Conservation (phyloP, 2,888 invertebrate species). For the Eupithecia vulgata region DNA sequence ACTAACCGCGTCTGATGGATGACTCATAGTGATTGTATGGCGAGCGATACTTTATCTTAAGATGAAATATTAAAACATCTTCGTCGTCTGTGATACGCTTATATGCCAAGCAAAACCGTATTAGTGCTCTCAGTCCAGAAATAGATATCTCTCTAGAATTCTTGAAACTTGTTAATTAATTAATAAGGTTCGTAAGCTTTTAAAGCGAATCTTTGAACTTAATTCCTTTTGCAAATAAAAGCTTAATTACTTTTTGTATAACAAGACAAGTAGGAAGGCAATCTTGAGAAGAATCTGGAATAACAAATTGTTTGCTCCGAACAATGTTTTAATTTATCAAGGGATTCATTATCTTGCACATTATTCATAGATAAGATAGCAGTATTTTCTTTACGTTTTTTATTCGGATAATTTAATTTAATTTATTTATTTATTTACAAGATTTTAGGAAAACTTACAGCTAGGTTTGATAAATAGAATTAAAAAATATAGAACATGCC, state of each 20-base stretch:
- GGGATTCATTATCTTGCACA: constrained; percentile 13
- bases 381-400: background rate
- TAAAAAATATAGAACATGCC: too few relatives aligned
- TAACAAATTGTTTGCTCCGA: constrained; percentile 32
- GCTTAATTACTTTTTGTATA: constrained; percentile 36
- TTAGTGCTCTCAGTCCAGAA: background rate
- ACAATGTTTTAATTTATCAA: constrained; percentile 23
- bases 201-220: constrained; percentile 1
- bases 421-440: too few relatives aligned
- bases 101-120: background rate
- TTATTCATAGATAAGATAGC: constrained; percentile 14
- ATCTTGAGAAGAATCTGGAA: constrained; percentile 24
- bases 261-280: constrained; percentile 31
- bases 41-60: too few relatives aligned
- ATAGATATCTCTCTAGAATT: background rate
- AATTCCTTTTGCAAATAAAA: constrained; percentile 25
- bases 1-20: too few relatives aligned
- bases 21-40: too few relatives aligned
- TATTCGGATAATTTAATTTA: background rate
- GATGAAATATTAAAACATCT: too few relatives aligned
- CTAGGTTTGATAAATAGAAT: too few relatives aligned
- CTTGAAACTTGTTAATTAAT: background rate
- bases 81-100: too few relatives aligned
- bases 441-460: too few relatives aligned
- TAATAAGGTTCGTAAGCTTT: constrained; percentile 5